A percentile compares a stretch with the other conserved stretches of the same genome.
phyloP scores from a whole-genome alignment of 2,797 vertebrate species.

The Callimico goeldii region DNA sequence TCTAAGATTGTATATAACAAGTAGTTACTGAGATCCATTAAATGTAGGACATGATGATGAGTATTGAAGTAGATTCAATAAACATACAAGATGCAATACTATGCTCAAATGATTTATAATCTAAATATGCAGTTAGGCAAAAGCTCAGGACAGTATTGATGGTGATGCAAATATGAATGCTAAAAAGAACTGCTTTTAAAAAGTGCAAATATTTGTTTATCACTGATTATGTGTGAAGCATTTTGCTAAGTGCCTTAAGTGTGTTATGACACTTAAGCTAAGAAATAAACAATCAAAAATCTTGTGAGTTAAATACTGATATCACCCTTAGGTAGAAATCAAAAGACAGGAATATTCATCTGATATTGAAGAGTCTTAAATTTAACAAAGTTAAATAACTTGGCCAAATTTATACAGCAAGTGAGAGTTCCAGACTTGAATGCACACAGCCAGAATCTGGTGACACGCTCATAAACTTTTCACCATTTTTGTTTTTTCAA shows the following conservation, averaged over 20 bases:
- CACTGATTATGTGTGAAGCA: neutral
- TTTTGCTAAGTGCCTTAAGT: neutral
- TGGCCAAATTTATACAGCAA: neutral
- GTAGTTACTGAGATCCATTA: neutral
- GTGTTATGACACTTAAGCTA: neutral
- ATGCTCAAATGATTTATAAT: neutral
- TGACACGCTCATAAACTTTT: neutral
- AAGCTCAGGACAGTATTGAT: neutral
- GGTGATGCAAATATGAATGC: neutral
- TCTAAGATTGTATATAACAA: slow-evolving; percentile 1
- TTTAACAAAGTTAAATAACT: neutral
- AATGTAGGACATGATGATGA: neutral
- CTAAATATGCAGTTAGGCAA: neutral
- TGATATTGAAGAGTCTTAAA: neutral
- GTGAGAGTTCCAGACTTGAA: neutral
- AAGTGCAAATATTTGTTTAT: neutral
- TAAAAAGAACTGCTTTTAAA: neutral
- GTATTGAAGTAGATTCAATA: neutral
- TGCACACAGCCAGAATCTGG: neutral
- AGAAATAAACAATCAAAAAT: neutral
- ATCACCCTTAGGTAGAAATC: neutral
- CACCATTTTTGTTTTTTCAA: neutral
- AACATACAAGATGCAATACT: neutral
- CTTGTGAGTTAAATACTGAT: neutral
- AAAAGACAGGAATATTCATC: neutral